Evolutionary conservation across 2,113 vertebrate species (phyloP).

Genomic region (Xenopus borealis): DNA sequence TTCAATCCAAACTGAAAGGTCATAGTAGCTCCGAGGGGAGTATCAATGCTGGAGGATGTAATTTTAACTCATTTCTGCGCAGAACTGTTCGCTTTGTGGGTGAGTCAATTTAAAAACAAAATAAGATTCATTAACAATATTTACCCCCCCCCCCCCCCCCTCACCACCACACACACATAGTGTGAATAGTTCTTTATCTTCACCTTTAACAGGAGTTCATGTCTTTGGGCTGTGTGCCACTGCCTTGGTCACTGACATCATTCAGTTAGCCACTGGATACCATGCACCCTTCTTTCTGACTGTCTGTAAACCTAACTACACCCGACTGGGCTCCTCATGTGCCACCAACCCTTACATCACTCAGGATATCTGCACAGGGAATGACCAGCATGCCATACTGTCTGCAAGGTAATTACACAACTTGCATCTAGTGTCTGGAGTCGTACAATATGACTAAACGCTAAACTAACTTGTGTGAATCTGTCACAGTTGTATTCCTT

Average conservation of each 20-base stretch:
- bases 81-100: constrained; percentile 93
- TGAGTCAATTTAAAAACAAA: constrained; percentile 58
- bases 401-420: constrained; percentile 73
- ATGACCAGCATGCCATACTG: constrained; percentile 84
- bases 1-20: constrained; percentile 82
- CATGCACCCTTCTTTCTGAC: constrained; percentile 94
- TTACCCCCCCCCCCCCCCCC: too few relatives aligned
- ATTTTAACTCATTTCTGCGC: constrained; percentile 94
- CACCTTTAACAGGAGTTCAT: constrained; percentile 72
- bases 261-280: constrained; percentile 92
- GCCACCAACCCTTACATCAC: constrained; percentile 87
- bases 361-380: constrained; percentile 88
- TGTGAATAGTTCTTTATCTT: background rate
- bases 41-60: constrained; percentile 92
- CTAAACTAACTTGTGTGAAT: too few relatives aligned
- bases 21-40: constrained; percentile 76
- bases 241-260: constrained; percentile 87
- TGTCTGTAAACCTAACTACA: constrained; percentile 95
- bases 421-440: too few relatives aligned
- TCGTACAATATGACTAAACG: too few relatives aligned
- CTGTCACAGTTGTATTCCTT: too few relatives aligned
- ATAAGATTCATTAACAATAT: background rate
- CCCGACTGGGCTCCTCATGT: constrained; percentile 78
- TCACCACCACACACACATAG: background rate
- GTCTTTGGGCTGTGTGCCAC: constrained; percentile 93